Percentiles rank a stretch among this genome's conserved stretches.
These are phyloP conservation scores for Pteropus alecto DNA, from an alignment of 2,113 vertebrate species.

Conservation along the genomic window DNA sequence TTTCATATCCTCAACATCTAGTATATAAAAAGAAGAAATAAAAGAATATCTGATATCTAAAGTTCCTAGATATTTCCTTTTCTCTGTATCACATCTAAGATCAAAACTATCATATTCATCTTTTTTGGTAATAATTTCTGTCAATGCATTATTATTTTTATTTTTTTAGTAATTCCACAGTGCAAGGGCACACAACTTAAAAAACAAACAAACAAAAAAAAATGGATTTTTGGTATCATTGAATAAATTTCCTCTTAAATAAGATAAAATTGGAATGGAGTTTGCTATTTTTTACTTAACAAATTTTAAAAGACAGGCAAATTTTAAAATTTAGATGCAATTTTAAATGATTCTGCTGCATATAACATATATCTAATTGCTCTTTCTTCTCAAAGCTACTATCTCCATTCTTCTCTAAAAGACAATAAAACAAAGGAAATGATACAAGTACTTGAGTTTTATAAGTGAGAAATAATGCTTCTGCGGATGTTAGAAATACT, in stretches of 20 bases:
- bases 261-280: background rate
- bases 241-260: background rate
- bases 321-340: too few relatives aligned
- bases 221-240: background rate
- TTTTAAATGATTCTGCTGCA: constrained; percentile 4
- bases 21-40: background rate
- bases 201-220: background rate
- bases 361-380: background rate
- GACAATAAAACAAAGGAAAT: background rate
- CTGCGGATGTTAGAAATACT: background rate
- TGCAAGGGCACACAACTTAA: background rate
- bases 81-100: background rate
- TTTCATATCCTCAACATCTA: background rate
- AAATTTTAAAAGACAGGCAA: background rate
- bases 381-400: background rate
- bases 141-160: background rate
- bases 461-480: constrained; percentile 5
- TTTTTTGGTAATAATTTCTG: background rate
- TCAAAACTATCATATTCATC: background rate
- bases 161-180: background rate
- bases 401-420: background rate
- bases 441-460: constrained; percentile 1
- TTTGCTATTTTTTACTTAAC: background rate
- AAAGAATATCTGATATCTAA: background rate
- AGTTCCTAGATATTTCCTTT: background rate